Percentiles rank a stretch among this genome's conserved stretches.
Conservation (phyloP, 2,113 vertebrate genomes). For the Equus quagga region DNA sequence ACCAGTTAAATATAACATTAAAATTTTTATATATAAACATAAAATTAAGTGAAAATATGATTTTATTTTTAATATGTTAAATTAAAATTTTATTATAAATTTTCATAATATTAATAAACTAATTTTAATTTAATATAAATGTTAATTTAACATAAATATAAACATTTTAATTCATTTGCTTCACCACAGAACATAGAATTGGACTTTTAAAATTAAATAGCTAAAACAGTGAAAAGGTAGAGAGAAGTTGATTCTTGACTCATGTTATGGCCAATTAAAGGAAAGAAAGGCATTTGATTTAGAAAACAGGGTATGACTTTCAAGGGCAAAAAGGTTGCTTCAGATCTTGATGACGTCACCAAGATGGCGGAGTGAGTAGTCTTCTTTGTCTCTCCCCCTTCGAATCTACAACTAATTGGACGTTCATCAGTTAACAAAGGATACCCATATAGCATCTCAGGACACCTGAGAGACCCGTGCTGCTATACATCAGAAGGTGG, state of each 20-base stretch:
- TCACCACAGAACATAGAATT: background rate
- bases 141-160: background rate
- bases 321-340: background rate
- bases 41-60: too few relatives aligned
- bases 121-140: background rate
- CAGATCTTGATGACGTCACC: too few relatives aligned
- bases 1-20: too few relatives aligned
- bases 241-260: background rate
- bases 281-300: background rate
- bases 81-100: too few relatives aligned
- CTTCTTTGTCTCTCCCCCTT: background rate
- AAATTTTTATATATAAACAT: too few relatives aligned
- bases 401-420: too few relatives aligned
- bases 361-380: too few relatives aligned
- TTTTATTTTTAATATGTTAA: too few relatives aligned
- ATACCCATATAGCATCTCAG: too few relatives aligned
- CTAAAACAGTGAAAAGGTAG: background rate
- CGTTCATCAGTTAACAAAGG: background rate
- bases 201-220: background rate
- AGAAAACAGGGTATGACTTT: background rate
- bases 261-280: background rate
- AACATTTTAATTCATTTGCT: background rate
- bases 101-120: too few relatives aligned
- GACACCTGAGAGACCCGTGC: too few relatives aligned
- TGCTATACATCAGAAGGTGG: too few relatives aligned